Conservation (phyloP, 1,140 invertebrate species). For the Dolichoris vasculosae region DNA sequence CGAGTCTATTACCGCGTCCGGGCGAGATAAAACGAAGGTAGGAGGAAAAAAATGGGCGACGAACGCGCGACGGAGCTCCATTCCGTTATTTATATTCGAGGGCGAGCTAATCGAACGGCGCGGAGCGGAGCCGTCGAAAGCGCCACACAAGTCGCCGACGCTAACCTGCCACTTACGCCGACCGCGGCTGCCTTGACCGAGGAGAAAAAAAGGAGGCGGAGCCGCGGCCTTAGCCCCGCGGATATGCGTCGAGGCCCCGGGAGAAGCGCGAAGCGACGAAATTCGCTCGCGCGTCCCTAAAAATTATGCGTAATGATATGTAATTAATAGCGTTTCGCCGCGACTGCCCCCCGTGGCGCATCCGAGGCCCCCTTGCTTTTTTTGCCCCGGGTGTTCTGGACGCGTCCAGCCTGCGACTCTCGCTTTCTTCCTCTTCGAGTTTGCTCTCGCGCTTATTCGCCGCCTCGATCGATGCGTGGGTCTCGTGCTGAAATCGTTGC, state of each 20-base stretch:
- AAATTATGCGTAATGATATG: conserved; percentile 50
- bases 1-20: neutral
- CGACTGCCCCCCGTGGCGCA: neutral
- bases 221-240: neutral
- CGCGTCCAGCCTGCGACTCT: neutral
- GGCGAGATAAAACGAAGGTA: no score
- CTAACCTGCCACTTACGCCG: conserved; percentile 23
- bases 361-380: neutral
- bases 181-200: no score
- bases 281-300: neutral
- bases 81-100: conserved; percentile 43
- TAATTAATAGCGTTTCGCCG: conserved; percentile 48
- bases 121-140: conserved; percentile 11
- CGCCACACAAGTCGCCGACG: conserved; percentile 41
- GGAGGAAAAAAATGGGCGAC: neutral
- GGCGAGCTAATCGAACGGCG: conserved; percentile 33
- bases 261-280: conserved; percentile 25
- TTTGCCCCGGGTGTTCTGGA: neutral
- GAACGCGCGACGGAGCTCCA: neutral
- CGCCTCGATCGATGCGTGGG: neutral
- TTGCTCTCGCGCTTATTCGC: neutral
- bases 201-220: neutral
- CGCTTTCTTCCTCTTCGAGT: neutral
- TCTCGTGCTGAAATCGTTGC: neutral
- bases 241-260: neutral